These are phyloP conservation scores for Dicentrarchus labrax DNA, from an alignment of 2,113 vertebrate genomes.

Conservation along the genomic window DNA sequence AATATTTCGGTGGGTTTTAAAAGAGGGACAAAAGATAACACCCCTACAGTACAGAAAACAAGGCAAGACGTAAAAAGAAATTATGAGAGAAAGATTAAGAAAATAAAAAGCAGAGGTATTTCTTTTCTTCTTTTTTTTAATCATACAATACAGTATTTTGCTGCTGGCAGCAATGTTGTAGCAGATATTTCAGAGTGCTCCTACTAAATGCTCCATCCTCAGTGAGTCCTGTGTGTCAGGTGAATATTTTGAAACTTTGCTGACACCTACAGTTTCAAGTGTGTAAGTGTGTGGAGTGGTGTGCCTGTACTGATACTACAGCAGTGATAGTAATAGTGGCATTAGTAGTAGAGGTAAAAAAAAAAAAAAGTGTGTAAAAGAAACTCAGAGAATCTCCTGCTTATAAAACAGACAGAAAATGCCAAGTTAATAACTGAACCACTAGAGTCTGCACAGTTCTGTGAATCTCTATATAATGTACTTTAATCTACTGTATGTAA, in stretches of 20 bases:
- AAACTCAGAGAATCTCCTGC: no score
- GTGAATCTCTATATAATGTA: background rate
- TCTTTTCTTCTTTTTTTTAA: background rate
- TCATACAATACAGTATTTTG: background rate
- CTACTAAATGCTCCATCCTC: background rate
- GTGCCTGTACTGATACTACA: background rate
- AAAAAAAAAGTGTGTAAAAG: background rate
- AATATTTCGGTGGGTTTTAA: constrained; percentile 20
- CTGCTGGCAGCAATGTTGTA: background rate
- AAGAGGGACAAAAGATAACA: background rate
- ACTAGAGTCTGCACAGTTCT: background rate
- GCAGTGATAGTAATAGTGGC: background rate
- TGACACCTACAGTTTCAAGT: constrained; percentile 66
- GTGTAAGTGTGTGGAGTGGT: constrained; percentile 33
- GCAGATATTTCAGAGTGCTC: background rate
- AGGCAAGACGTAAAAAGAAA: background rate
- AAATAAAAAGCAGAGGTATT: background rate
- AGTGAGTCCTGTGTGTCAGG: background rate
- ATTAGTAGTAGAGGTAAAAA: background rate
- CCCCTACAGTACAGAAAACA: background rate
- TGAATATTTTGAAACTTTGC: constrained; percentile 41
- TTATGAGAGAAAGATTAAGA: background rate
- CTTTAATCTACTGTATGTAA: background rate
- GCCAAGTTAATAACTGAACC: background rate
- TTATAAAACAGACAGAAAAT: background rate